Conservation (phyloP, 2,113 vertebrate species). For the Channa argus region DNA sequence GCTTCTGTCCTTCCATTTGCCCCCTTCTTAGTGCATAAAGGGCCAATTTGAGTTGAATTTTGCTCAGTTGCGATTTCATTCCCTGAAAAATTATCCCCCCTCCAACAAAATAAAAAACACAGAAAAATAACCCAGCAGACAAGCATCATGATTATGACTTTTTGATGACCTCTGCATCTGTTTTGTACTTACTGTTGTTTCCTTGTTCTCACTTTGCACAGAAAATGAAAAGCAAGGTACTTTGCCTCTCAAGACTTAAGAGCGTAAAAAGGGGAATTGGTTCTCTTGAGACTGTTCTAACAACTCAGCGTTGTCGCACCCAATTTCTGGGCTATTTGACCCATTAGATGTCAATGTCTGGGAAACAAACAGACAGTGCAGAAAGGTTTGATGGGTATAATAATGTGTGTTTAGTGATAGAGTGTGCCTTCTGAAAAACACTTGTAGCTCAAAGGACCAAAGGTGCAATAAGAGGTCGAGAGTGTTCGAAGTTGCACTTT, state of each 20-base stretch:
- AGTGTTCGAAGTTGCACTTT: slow-evolving; percentile 21
- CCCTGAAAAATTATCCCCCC: slow-evolving; percentile 22
- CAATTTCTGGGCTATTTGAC: slow-evolving; percentile 67
- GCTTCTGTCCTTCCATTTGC: slow-evolving; percentile 46
- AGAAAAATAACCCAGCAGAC: slow-evolving; percentile 28
- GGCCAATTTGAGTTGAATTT: slow-evolving; percentile 57
- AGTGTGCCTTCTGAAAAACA: slow-evolving; percentile 24
- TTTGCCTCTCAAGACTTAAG: slow-evolving; percentile 52
- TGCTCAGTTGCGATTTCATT: slow-evolving; percentile 45
- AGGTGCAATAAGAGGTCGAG: slow-evolving; percentile 2
- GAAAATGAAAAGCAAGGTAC: slow-evolving; percentile 48
- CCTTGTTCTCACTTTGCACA: slow-evolving; percentile 42
- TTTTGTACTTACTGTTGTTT: slow-evolving; percentile 36
- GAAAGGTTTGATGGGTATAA: slow-evolving; percentile 57
- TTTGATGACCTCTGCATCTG: slow-evolving; percentile 37
- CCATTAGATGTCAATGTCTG: slow-evolving; percentile 68
- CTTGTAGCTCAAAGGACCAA: slow-evolving; percentile 28
- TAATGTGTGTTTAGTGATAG: slow-evolving; percentile 38
- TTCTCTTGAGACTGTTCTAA: slow-evolving; percentile 48
- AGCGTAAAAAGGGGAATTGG: slow-evolving; percentile 38
- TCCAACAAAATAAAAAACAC: neutral
- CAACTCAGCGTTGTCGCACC: slow-evolving; percentile 43
- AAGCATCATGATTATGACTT: slow-evolving; percentile 54
- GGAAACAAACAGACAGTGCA: slow-evolving; percentile 61
- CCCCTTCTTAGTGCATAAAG: slow-evolving; percentile 52